phyloP scores from a whole-genome alignment of 2,888 invertebrate genomes.

The Rhaphigaster nebulosa region DNA sequence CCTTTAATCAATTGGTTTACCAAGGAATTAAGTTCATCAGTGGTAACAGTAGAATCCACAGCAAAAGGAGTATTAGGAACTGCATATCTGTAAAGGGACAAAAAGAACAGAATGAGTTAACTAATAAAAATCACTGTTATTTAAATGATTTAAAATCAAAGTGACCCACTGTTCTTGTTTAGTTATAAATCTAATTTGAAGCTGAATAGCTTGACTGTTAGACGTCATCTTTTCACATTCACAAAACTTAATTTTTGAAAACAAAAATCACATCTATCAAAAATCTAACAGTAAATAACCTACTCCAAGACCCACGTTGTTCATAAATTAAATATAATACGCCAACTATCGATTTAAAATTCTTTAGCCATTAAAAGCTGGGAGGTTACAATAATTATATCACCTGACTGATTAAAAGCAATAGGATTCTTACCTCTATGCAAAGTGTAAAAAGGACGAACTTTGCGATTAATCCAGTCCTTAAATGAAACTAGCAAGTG shows the following conservation, averaged over 20 bases:
- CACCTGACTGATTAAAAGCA: too few species aligned
- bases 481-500: not conserved
- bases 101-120: not conserved
- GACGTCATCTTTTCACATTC: not conserved
- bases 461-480: not conserved
- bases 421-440: not conserved
- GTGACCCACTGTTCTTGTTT: constrained; percentile 83
- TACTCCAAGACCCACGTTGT: not conserved
- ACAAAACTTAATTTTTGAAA: not conserved
- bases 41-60: constrained; percentile 80
- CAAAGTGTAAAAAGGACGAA: not conserved
- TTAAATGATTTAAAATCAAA: constrained; percentile 4
- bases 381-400: too few species aligned
- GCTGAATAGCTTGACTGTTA: constrained; percentile 69
- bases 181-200: constrained; percentile 84
- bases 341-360: not conserved
- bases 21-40: constrained; percentile 81
- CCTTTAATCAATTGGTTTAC: constrained; percentile 84
- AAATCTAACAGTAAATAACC: not conserved
- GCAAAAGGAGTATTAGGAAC: constrained; percentile 88
- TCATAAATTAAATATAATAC: not conserved
- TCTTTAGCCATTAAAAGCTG: not conserved
- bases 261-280: not conserved
- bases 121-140: not conserved
- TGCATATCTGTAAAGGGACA: constrained; percentile 78